Base-by-base conservation (phyloP, 1,140 invertebrate species). In the Uloborus diversus region DNA sequence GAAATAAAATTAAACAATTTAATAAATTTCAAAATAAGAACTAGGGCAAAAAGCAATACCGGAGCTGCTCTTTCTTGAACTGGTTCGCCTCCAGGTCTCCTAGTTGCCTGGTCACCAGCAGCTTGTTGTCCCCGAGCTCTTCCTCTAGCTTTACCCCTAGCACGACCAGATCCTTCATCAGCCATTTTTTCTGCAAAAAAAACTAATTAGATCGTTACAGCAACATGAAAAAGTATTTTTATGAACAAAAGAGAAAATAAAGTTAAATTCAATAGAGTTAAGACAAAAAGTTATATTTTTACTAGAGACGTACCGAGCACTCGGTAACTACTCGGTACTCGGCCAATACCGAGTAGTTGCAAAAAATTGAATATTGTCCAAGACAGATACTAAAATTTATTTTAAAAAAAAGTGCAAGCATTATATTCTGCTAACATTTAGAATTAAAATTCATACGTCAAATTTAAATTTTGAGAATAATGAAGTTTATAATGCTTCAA, bases 141-240 rank as follows among this genome's bases (percentile, higher is more conserved):
- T 59, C 70, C 57, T 61, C 70, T 61, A 3, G 56, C 56, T 25
- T 37, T 61, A 5, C 70, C 70, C 51, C 68, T 35, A 25, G 27
- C 68, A 28, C 51, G 7, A 0, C 30, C 30, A n/a, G 49, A 20
- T 9, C n/a, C 23, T n/a, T 53, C 49, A n/a, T 53, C 49, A 53
- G 49, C 5, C 49, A 53, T 53, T n/a, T n/a, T 53, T 53, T n/a
- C 23, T n/a, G n/a, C n/a, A n/a, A n/a, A n/a, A n/a, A n/a, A n/a
- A n/a, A n/a, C n/a, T n/a, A n/a, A n/a, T n/a, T n/a, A n/a, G n/a
- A n/a, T n/a, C n/a, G n/a, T n/a, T n/a, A n/a, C n/a, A n/a, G n/a
- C n/a, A n/a, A n/a, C n/a, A n/a, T n/a, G n/a, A n/a, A n/a, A n/a
- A n/a, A n/a, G n/a, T n/a, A n/a, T n/a, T n/a, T n/a, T 42, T 42